A percentile compares a stretch with the other conserved stretches of the same genome.
Evolutionary conservation across 2,888 invertebrate genomes (phyloP).

Genomic region (Macrophya annulata): DNA sequence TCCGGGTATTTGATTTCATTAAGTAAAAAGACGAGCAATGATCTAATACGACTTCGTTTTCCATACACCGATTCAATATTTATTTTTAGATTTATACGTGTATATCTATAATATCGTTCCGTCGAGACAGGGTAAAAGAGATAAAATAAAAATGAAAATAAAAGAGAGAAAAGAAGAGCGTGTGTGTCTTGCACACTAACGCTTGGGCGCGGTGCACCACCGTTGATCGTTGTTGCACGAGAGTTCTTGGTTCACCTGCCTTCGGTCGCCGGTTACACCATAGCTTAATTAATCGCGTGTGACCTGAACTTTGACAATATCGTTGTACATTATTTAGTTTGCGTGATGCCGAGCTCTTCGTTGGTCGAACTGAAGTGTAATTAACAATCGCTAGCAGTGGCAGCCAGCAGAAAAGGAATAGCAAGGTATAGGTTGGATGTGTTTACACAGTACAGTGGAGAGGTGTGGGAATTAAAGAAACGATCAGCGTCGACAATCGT

Average conservation of each 20-base stretch:
- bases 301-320: conserved; percentile 51
- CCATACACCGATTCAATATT: background rate
- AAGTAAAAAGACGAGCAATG: background rate
- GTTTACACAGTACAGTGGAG: conserved; percentile 12
- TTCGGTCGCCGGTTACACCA: conserved; percentile 36
- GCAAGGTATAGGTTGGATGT: background rate
- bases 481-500: conserved; percentile 20
- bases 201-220: background rate
- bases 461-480: conserved; percentile 19
- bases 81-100: conserved; percentile 9
- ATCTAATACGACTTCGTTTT: background rate
- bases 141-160: background rate
- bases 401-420: conserved; percentile 35
- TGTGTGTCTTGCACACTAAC: conserved; percentile 10
- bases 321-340: conserved; percentile 47
- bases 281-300: conserved; percentile 53
- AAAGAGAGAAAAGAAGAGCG: background rate
- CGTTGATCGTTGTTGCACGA: conserved; percentile 34
- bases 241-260: conserved; percentile 39
- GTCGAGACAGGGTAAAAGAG: background rate
- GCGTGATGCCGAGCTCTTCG: conserved; percentile 59
- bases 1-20: background rate
- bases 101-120: background rate
- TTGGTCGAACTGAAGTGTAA: conserved; percentile 59
- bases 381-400: conserved; percentile 44